Evolutionary conservation across 2,797 vertebrate genomes (phyloP), one percentile per base, ranked within the genome.

Genomic region (Capromys pilorides): DNA sequence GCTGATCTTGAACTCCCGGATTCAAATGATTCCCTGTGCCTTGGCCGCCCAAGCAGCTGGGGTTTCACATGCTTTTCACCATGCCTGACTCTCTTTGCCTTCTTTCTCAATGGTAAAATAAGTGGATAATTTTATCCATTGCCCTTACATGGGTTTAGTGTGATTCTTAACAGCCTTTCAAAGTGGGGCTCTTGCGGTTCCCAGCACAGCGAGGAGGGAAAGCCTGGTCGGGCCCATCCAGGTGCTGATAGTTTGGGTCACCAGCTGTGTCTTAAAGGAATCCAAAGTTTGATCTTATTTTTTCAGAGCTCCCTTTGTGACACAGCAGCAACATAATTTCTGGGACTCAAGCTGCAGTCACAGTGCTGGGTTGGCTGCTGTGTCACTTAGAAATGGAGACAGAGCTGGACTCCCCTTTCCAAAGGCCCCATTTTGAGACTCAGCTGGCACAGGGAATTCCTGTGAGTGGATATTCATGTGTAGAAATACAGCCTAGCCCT

Each of bases 361-460:
- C 36, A 41, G n/a, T 31, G 66, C 45, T 73, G 24, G 9, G 36
- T n/a, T 51, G 4, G 41, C 36, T n/a, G 45, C 57, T 90, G 54
- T 36, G 31, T 94, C 89, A n/a, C 81, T 92, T 6, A 59, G 77
- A 92, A 71, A 75, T 69, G 45, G 45, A 45, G 45, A 45, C 45
- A 45, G 45, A 45, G 45, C 45, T 45, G 45, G 45, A 8, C 45
- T 45, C 45, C 45, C 8, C 45, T 45, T 45, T 45, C 45, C 45
- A 45, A 8, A 45, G 45, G 45, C 45, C 45, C 45, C 45, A 45
- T 45, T 45, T 45, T 45, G 45, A 45, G 45, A 45, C 45, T 45
- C 45, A 45, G 45, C 45, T 45, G 45, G 45, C 45, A 45, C 45
- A 45, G 45, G 45, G 45, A 45, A 45, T 8, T 45, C 45, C 45